Conservation (phyloP, 2,797 vertebrate species). For the Zalophus californianus region DNA sequence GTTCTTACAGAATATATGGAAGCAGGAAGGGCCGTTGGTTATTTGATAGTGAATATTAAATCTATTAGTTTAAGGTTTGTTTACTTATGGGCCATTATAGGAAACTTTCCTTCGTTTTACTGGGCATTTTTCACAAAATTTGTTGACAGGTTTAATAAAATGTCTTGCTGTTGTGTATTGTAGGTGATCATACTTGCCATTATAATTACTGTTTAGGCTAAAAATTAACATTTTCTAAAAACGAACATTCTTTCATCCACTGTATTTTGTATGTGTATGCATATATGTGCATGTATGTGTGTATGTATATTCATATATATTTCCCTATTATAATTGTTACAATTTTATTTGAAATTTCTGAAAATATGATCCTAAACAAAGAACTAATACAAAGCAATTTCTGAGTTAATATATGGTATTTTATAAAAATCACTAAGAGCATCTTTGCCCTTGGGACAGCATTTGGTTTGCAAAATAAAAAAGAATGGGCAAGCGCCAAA, state of each 20-base stretch:
- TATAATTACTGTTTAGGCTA: neutral
- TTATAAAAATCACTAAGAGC: neutral
- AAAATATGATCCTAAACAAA: neutral
- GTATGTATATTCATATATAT: neutral
- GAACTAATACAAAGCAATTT: neutral
- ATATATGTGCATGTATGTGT: neutral
- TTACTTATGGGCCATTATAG: neutral
- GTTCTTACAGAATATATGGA: neutral
- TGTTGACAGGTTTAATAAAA: neutral
- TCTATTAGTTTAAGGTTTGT: neutral
- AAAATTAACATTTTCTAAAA: neutral
- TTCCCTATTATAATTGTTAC: neutral
- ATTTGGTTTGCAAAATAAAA: conserved; percentile 41
- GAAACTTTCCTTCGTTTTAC: neutral
- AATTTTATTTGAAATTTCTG: neutral
- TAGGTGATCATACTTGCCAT: neutral
- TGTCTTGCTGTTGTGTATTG: neutral
- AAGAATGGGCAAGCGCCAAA: neutral
- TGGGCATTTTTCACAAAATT: neutral
- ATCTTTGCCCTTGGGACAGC: neutral
- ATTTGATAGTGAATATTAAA: neutral
- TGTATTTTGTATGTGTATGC: neutral
- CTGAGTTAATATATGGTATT: neutral
- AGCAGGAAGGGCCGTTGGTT: neutral
- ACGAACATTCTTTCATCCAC: neutral